Evolutionary conservation across 2,113 vertebrate genomes (phyloP), one percentile per base, ranked within the genome.

Genomic region (Leptodactylus fuscus): DNA sequence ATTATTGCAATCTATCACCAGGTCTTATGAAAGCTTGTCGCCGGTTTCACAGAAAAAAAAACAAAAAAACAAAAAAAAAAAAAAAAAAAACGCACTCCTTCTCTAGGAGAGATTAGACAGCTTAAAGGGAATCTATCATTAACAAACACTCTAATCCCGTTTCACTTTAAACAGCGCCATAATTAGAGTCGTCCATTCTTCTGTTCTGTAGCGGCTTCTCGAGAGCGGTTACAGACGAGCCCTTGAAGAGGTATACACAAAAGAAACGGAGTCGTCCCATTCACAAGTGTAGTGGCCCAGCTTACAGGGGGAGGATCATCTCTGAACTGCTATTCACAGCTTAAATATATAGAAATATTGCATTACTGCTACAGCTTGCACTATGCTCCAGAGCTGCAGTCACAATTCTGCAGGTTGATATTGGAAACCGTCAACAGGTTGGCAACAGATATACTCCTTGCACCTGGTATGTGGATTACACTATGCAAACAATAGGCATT

Each of bases 101-200:
- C 38, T 67, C 44, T 65, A 65, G n/a, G 32, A 36, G 53, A 80
- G 51, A 65, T 65, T 65, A 81, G 36, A 81, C 36, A 48, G 51
- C 22, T 79, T 79, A 79, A 60, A 55, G 76, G 51, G 51, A 79
- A 79, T 79, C 76, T 79, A 55, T 79, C 76, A 79, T 79, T 79
- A 79, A 41, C 32, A 34, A 60, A 60, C 51, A 55, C 32, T 79
- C n/a, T 79, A 79, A 79, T 79, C 51, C 75, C 48, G 58, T 55
- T 77, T 77, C 53, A 77, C 75, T 53, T 77, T 78, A 78, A 78
- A 78, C 49, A 58, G 49, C 13, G 49, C 32, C 49, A 58, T 78
- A 78, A 79, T 79, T 79, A 58, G 75, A 53, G 51, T 36, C 5
- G 76, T 79, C 76, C 60, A 58, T 36, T 79, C 5, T 55, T 22